Conservation (phyloP, 2,113 vertebrate genomes). For the human region DNA sequence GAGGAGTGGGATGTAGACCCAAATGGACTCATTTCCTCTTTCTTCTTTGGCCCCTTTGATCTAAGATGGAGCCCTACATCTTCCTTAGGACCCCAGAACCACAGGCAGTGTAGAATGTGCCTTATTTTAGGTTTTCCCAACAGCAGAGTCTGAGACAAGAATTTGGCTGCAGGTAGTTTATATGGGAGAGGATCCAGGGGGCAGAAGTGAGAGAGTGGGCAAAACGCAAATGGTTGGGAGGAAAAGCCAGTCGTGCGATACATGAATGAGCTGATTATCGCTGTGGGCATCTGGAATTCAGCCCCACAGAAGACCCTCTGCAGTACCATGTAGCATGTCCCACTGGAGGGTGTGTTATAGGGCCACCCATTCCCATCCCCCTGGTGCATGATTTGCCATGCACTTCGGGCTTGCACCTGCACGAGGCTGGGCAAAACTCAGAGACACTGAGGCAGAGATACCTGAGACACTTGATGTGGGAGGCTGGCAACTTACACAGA, state of each 20-base stretch:
- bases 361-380: neutral
- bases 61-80: neutral
- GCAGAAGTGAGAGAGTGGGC: neutral
- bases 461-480: neutral
- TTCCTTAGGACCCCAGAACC: neutral
- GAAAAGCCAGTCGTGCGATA: neutral
- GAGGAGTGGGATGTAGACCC: neutral
- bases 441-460: neutral
- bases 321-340: rapidly evolving
- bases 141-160: neutral
- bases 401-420: neutral
- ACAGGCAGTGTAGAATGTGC: neutral
- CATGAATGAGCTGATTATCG: rapidly evolving
- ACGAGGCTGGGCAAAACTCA: neutral
- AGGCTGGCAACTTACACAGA: neutral
- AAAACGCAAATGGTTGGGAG: neutral
- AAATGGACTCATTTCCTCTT: neutral
- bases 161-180: neutral
- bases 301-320: neutral
- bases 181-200: neutral
- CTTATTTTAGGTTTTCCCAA: neutral
- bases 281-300: neutral
- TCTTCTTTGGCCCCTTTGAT: neutral
- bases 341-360: neutral
- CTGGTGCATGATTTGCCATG: neutral